Evolutionary conservation across 2,113 vertebrate genomes (phyloP), one percentile per base, ranked within the genome.

Genomic region (Stictonetta naevosa): DNA sequence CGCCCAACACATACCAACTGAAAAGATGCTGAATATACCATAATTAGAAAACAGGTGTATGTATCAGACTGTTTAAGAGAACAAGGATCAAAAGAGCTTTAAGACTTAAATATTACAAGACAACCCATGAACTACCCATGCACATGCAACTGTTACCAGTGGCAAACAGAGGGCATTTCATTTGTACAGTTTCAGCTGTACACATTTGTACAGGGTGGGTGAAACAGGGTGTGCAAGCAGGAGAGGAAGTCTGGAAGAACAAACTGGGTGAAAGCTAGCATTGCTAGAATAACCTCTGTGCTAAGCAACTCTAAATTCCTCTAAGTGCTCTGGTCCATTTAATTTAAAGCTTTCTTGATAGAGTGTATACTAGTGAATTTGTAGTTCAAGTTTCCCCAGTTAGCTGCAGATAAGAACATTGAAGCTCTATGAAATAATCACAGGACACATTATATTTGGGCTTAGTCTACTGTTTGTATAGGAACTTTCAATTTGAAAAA

Each of bases 131-230:
- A 55, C 62, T 36, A n/a, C 40, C 33, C 19, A 36, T 16, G 36
- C 23, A 42, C 34, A 6, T 21, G 26, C n/a, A 29, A 29, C 11
- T 38, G 48, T 38, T 38, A 38, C 14, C 18, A 75, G 42, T 10
- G 11, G 36, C 31, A 87, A 62, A 55, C 36, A 4, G n/a, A 78
- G 33, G 15, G n/a, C 40, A 15, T 3, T 11, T 22, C 23, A 40
- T 15, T 26, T 8, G 9, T 36, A 72, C 19, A 66, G 26, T 14
- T 48, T 21, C 46, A 48, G 46, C 46, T 48, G 46, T 58, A 66
- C 15, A 33, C 0, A 48, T 48, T 11, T 48, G 46, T 48, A 48
- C 0, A 38, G 20, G 50, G 44, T 1, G 13, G 40, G 36, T 28
- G 15, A 23, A 50, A 74, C 17, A 34, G 34, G 17, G 3, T 0